These are phyloP conservation scores for Stigmatopora argus DNA, from an alignment of 2,113 vertebrate species.

Conservation along the genomic window DNA sequence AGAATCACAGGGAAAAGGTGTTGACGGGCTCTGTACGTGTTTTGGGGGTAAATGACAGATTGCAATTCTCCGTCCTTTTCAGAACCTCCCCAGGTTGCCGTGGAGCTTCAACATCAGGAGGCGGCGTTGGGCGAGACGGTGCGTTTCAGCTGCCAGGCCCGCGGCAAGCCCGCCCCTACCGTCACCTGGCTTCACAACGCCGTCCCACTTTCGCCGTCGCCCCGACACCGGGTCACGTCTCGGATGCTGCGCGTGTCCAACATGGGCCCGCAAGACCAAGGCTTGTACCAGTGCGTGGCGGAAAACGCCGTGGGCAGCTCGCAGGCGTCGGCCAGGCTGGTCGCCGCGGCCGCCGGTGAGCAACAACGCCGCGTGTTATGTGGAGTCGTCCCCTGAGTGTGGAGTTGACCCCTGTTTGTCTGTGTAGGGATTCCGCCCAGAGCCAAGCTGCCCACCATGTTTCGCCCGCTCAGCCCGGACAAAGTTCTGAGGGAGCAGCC, in stretches of 20 bases:
- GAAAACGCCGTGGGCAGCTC: slow-evolving; percentile 92
- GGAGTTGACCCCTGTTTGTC: neutral
- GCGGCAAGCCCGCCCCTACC: slow-evolving; percentile 82
- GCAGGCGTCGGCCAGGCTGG: slow-evolving; percentile 82
- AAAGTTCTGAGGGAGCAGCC: slow-evolving; percentile 69
- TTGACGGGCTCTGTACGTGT: neutral
- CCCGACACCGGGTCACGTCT: slow-evolving; percentile 75
- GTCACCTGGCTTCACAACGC: slow-evolving; percentile 90
- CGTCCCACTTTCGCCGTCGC: slow-evolving; percentile 70
- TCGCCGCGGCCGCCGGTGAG: slow-evolving; percentile 76
- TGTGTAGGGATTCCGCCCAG: slow-evolving; percentile 49
- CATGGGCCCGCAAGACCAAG: slow-evolving; percentile 84
- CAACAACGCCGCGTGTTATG: neutral
- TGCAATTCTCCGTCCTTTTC: slow-evolving; percentile 11
- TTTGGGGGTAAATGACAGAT: neutral
- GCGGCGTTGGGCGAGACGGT: slow-evolving; percentile 81
- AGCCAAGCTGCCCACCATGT: slow-evolving; percentile 59
- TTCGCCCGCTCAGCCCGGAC: slow-evolving; percentile 68
- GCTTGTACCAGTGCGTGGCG: slow-evolving; percentile 95
- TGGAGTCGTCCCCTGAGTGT: too few relatives aligned
- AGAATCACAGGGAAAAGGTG: neutral
- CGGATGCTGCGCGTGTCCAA: slow-evolving; percentile 72
- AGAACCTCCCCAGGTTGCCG: slow-evolving; percentile 89
- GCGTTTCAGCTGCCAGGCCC: slow-evolving; percentile 84
- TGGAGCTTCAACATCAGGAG: slow-evolving; percentile 85